phyloP scores from a whole-genome alignment of 1,140 invertebrate genomes.

The Drosophila burlai region DNA sequence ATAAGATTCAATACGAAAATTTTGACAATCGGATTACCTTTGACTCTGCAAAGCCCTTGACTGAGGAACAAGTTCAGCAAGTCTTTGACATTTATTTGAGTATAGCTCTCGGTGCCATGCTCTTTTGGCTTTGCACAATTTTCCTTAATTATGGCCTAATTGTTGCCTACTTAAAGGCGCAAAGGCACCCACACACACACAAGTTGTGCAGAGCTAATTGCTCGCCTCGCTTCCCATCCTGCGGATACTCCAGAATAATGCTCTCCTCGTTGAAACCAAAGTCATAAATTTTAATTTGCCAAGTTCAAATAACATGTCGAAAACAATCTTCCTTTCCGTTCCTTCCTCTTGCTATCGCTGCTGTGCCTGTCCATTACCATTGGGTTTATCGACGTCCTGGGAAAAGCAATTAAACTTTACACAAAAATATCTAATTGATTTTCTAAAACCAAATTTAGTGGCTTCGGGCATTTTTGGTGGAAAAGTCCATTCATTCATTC shows the following conservation, averaged over 20 bases:
- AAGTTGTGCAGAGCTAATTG: constrained; percentile 5
- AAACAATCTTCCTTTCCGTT: constrained; percentile 20
- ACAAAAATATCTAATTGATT: constrained; percentile 54
- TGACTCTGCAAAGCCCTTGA: background rate
- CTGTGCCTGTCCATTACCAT: background rate
- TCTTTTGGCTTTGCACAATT: constrained; percentile 17
- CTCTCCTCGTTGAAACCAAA: constrained; percentile 17
- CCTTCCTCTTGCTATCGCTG: background rate
- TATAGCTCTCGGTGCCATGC: constrained; percentile 9
- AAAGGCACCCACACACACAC: constrained; percentile 5
- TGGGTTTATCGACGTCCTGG: constrained; percentile 5
- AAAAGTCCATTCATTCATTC: constrained; percentile 18
- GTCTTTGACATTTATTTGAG: constrained; percentile 10
- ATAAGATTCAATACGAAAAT: too few relatives aligned
- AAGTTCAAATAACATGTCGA: constrained; percentile 34
- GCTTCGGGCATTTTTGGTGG: constrained; percentile 24
- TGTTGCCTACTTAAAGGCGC: constrained; percentile 19
- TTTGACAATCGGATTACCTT: background rate
- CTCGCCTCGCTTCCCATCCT: background rate
- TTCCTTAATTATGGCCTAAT: constrained; percentile 13
- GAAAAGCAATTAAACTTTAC: constrained; percentile 52
- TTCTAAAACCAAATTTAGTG: constrained; percentile 22
- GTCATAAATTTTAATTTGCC: constrained; percentile 68
- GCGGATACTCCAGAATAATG: background rate
- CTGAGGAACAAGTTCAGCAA: constrained; percentile 4